phyloP scores from a whole-genome alignment of 2,113 vertebrate species.

The Pteruthius melanotis region DNA sequence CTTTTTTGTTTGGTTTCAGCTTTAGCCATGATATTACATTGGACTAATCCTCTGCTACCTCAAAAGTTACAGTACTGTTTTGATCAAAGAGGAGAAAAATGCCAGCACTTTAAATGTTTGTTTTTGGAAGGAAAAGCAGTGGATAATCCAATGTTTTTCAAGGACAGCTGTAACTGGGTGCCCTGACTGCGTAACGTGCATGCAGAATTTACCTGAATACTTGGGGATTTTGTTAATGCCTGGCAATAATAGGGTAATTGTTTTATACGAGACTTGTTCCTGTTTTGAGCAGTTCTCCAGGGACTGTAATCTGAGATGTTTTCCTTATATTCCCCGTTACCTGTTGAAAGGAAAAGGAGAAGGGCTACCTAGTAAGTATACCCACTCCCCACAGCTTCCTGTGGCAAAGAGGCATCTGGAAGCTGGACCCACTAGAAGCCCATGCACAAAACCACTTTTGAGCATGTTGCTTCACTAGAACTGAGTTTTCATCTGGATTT shows the following conservation, averaged over 20 bases:
- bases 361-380: neutral
- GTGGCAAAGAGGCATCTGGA: neutral
- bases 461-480: neutral
- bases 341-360: neutral
- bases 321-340: neutral
- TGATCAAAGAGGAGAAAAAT: neutral
- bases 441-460: neutral
- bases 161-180: neutral
- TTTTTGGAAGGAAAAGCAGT: neutral
- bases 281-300: neutral
- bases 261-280: neutral
- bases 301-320: neutral
- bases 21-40: conserved; percentile 10
- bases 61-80: neutral
- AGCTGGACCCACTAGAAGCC: neutral
- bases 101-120: neutral
- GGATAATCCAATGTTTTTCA: neutral
- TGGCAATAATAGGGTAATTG: neutral
- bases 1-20: conserved; percentile 14
- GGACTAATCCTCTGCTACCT: conserved; percentile 15
- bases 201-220: neutral
- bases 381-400: neutral
- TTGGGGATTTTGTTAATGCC: neutral
- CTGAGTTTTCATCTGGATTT: neutral
- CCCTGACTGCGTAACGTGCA: neutral